Conservation (phyloP, 2,797 vertebrate species). For the Benthosema pterotum region DNA sequence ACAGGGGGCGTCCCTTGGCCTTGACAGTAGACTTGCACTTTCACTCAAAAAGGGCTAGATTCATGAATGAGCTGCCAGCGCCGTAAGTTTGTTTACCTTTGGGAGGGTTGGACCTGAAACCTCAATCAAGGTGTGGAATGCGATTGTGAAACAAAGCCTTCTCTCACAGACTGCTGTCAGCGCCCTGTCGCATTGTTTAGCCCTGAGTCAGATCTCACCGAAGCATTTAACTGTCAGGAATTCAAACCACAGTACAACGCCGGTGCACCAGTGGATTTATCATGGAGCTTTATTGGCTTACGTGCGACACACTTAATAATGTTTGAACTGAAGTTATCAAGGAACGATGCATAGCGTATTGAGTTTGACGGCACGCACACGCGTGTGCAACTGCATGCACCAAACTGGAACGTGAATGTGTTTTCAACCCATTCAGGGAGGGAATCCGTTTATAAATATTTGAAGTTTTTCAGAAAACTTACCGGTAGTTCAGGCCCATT, state of each 20-base stretch:
- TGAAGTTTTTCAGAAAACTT: no score
- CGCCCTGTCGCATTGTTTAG: constrained; percentile 24
- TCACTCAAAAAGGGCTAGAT: constrained; percentile 51
- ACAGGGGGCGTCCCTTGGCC: constrained; percentile 59
- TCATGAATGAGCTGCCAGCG: constrained; percentile 68
- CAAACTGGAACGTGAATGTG: no score
- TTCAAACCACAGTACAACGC: background rate
- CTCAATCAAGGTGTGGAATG: constrained; percentile 38
- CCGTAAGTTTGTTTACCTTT: constrained; percentile 52
- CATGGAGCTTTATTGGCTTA: background rate
- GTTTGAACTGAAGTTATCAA: no score
- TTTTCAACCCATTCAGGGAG: no score
- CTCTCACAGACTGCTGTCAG: constrained; percentile 33
- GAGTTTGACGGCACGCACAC: no score
- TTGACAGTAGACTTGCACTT: constrained; percentile 59
- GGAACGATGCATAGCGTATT: no score
- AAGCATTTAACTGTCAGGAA: background rate
- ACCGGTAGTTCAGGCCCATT: no score
- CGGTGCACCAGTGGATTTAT: no score
- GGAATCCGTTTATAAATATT: no score
- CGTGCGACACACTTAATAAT: background rate
- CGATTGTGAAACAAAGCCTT: constrained; percentile 53
- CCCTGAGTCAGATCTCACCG: constrained; percentile 10
- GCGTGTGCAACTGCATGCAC: no score
- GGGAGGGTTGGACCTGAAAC: constrained; percentile 46